Percentiles rank a stretch among this genome's conserved stretches.
These are phyloP conservation scores for Slavum lentiscoides DNA, from an alignment of 2,888 invertebrate genomes.

Conservation along the genomic window DNA sequence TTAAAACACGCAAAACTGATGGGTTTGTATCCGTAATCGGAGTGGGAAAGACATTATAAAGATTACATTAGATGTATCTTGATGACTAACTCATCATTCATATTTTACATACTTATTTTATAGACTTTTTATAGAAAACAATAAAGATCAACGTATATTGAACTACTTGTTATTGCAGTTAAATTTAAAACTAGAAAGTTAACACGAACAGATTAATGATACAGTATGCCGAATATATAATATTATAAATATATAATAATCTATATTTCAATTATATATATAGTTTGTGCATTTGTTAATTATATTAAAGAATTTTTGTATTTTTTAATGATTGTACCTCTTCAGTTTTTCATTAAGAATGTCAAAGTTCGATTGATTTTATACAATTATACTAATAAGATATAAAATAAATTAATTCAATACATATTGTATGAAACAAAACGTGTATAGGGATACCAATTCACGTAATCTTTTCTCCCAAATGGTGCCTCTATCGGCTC, in stretches of 20 bases:
- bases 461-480: conserved; percentile 32
- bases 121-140: too few relatives aligned
- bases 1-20: too few relatives aligned
- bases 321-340: conserved; percentile 12
- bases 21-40: too few relatives aligned
- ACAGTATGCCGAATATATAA: neutral
- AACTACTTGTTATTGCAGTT: neutral
- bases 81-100: too few relatives aligned
- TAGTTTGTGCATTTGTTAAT: conserved; percentile 9
- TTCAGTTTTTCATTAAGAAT: conserved; percentile 19
- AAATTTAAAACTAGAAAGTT: neutral
- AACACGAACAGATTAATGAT: neutral
- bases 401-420: conserved; percentile 26
- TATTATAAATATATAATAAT: conserved; percentile 20
- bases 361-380: conserved; percentile 43
- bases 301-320: conserved; percentile 10
- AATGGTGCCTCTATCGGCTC: conserved; percentile 29
- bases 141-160: neutral
- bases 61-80: too few relatives aligned
- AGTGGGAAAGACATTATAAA: too few relatives aligned
- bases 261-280: conserved; percentile 1
- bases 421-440: neutral
- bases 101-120: too few relatives aligned
- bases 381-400: conserved; percentile 30
- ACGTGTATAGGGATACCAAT: conserved; percentile 16